Conservation (phyloP, 2,888 invertebrate genomes). For the Drosophila anomalipes region DNA sequence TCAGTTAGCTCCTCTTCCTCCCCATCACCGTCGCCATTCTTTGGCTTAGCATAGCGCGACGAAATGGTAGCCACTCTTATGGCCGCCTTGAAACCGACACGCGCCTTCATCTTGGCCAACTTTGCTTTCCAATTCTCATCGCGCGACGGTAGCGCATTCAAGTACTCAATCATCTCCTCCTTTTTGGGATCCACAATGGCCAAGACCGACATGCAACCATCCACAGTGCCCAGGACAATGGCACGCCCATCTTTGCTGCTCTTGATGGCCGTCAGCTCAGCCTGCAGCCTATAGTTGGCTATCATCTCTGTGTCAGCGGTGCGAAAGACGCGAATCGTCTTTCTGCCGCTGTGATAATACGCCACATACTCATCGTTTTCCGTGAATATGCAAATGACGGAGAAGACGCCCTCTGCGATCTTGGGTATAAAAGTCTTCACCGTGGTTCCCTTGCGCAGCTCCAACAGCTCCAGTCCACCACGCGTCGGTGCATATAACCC, state of each 20-base stretch:
- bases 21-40: constrained; percentile 60
- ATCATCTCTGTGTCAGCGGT: constrained; percentile 95
- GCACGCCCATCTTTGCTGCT: constrained; percentile 91
- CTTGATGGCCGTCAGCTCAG: constrained; percentile 94
- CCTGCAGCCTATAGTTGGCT: constrained; percentile 96
- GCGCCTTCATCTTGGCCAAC: constrained; percentile 88
- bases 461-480: constrained; percentile 96
- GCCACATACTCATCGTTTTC: constrained; percentile 97
- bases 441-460: constrained; percentile 94
- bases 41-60: constrained; percentile 78
- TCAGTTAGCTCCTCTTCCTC: constrained; percentile 64
- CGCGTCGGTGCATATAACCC: constrained; percentile 97
- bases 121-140: constrained; percentile 90
- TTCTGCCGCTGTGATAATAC: constrained; percentile 97
- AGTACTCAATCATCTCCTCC: constrained; percentile 88
- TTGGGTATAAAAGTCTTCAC: constrained; percentile 96
- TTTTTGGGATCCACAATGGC: constrained; percentile 91
- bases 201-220: constrained; percentile 96
- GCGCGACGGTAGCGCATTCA: constrained; percentile 89
- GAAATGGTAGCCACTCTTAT: constrained; percentile 88
- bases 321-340: constrained; percentile 97
- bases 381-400: constrained; percentile 97
- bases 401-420: constrained; percentile 98
- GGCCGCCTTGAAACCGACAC: constrained; percentile 89
- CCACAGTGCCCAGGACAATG: constrained; percentile 95